Evolutionary conservation across 2,797 vertebrate genomes (phyloP), one percentile per base, ranked within the genome.

Genomic region (Sparus aurata): DNA sequence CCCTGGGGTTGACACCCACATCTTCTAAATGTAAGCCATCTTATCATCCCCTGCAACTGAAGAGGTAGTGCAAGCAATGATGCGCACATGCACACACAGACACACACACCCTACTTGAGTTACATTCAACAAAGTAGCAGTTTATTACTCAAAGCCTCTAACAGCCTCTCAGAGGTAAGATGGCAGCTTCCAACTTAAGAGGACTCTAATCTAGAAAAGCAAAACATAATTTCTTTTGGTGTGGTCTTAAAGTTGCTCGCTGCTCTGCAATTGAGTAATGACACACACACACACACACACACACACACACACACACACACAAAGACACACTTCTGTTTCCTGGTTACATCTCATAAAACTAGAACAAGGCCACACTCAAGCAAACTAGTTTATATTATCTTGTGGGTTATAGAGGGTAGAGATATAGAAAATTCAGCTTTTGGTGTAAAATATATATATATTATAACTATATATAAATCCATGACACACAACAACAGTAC

Each of bases 11-110:
- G 79, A 73, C 41, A 72, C 71, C 46, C 58, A 77, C 54, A 67
- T 69, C 58, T 54, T 77, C 55, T 6, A 25, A 73, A 80, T 58
- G 52, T 45, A 67, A 72, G 15, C 25, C 3, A 5, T 54, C 10
- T 70, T 71, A 72, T 80, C 73, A 59, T 49, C 43, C 55, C 77
- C 61, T 71, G 62, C 68, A 65, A 68, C 17, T 11, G 62, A 83
- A 50, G 61, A 85, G 13, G 77, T 58, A 72, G 62, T 34, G 2
- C 53, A 69, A 68, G 58, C 82, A 82, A 83, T 77, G 82, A 87
- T 64, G 20, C 2, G 13, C 13, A 0, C 59, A 76, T 22, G 22
- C 27, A 69, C n/a, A 58, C 46, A 54, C 18, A 58, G n/a, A 72
- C 27, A 47, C 12, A 55, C 38, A 49, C 18, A 67, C n/a, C 20